phyloP scores from a whole-genome alignment of 2,888 invertebrate species.

The Pandemis cinnamomeana region DNA sequence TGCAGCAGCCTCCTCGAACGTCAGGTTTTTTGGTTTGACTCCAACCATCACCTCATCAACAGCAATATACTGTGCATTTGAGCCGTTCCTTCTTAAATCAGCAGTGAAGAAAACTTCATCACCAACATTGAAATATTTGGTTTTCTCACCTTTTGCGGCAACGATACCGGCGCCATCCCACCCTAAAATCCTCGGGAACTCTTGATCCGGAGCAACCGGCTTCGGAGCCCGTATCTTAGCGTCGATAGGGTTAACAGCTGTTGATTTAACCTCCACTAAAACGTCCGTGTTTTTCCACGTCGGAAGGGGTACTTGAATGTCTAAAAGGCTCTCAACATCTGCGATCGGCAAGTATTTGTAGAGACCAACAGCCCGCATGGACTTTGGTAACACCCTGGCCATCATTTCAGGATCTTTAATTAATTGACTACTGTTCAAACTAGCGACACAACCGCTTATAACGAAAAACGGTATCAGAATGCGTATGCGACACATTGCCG shows the following conservation, averaged over 20 bases:
- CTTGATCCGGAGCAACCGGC: constrained; percentile 56
- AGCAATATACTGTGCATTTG: constrained; percentile 72
- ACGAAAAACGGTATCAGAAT: constrained; percentile 16
- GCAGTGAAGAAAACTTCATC: constrained; percentile 76
- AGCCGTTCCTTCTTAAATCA: constrained; percentile 65
- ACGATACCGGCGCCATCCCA: constrained; percentile 76
- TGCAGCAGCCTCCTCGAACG: constrained; percentile 76
- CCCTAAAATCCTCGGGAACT: constrained; percentile 66
- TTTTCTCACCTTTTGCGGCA: constrained; percentile 63
- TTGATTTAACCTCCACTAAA: constrained; percentile 74
- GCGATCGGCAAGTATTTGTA: constrained; percentile 75
- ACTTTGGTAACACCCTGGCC: constrained; percentile 61
- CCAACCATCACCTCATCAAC: constrained; percentile 67
- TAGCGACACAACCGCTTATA: constrained; percentile 3
- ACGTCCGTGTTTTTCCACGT: constrained; percentile 61
- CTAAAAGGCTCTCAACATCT: constrained; percentile 67
- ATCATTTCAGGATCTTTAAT: constrained; percentile 39
- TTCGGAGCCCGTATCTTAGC: constrained; percentile 72
- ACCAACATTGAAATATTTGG: constrained; percentile 63
- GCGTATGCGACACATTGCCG: neutral
- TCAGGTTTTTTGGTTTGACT: constrained; percentile 66
- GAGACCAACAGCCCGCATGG: constrained; percentile 75
- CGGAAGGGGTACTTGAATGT: constrained; percentile 69
- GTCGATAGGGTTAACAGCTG: constrained; percentile 74
- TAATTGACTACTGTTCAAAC: constrained; percentile 1